Evolutionary conservation across 1,140 invertebrate genomes (phyloP).

Genomic region (Choristoneura fumiferana): DNA sequence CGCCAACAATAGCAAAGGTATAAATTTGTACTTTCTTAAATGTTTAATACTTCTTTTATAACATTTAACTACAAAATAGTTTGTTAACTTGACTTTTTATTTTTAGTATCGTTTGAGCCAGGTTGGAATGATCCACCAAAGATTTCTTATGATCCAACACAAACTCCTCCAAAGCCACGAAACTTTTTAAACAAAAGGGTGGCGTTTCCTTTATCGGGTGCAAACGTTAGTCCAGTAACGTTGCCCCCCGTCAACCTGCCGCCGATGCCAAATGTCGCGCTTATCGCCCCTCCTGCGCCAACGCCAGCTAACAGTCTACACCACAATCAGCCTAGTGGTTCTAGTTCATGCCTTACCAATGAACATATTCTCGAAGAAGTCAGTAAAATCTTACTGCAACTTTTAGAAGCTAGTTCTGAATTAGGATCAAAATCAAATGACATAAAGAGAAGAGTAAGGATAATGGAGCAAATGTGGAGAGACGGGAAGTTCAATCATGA

Average conservation of each 20-base stretch:
- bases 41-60: not conserved
- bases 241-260: conserved; percentile 42
- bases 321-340: conserved; percentile 17
- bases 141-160: conserved; percentile 63
- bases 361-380: conserved; percentile 54
- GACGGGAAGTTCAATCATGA: conserved; percentile 67
- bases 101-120: conserved; percentile 70
- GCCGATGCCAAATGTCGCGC: conserved; percentile 34
- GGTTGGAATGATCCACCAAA: conserved; percentile 80
- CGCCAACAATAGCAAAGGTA: conserved; percentile 46
- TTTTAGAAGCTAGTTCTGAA: conserved; percentile 60
- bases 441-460: conserved; percentile 68
- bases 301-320: conserved; percentile 23
- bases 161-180: conserved; percentile 60
- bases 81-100: not conserved
- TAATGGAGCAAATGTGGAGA: conserved; percentile 77
- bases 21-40: conserved; percentile 19
- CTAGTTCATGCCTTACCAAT: conserved; percentile 45
- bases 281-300: conserved; percentile 25
- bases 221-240: conserved; percentile 28
- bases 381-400: conserved; percentile 49
- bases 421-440: conserved; percentile 66
- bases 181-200: conserved; percentile 78
- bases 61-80: not conserved
- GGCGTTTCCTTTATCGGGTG: conserved; percentile 70